Conservation (phyloP, 1,140 invertebrate species). For the Drosophila lowei region DNA sequence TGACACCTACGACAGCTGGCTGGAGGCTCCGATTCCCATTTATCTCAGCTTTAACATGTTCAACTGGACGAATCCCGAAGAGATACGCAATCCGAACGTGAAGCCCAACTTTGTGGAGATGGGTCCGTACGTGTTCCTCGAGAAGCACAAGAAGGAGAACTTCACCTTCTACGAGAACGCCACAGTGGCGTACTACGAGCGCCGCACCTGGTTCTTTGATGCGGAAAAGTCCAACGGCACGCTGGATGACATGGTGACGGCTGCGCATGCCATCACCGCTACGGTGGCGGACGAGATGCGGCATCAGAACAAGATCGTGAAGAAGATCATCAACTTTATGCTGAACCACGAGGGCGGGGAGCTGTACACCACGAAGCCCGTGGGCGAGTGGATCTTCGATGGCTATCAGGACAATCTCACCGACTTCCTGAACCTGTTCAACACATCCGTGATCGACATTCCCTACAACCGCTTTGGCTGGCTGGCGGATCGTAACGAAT, state of each 20-base stretch:
- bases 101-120: conserved; percentile 88
- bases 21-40: conserved; percentile 89
- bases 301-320: conserved; percentile 82
- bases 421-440: conserved; percentile 85
- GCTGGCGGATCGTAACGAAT: conserved; percentile 91
- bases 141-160: conserved; percentile 86
- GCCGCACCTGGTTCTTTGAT: conserved; percentile 89
- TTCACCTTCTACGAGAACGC: conserved; percentile 89
- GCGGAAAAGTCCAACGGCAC: conserved; percentile 88
- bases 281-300: conserved; percentile 86
- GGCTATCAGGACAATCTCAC: conserved; percentile 89
- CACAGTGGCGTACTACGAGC: conserved; percentile 92
- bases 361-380: conserved; percentile 87
- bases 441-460: conserved; percentile 84
- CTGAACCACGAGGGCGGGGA: conserved; percentile 84
- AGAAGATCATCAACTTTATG: conserved; percentile 84
- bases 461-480: conserved; percentile 90
- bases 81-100: conserved; percentile 84
- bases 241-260: conserved; percentile 89
- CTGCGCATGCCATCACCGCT: conserved; percentile 90
- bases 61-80: conserved; percentile 91
- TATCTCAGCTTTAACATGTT: conserved; percentile 91
- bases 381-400: conserved; percentile 88
- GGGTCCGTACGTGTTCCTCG: conserved; percentile 87
- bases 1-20: conserved; percentile 87